A percentile compares a stretch with the other conserved stretches of the same genome.
phyloP scores from a whole-genome alignment of 2,888 invertebrate genomes.

The Apamea epomidion region DNA sequence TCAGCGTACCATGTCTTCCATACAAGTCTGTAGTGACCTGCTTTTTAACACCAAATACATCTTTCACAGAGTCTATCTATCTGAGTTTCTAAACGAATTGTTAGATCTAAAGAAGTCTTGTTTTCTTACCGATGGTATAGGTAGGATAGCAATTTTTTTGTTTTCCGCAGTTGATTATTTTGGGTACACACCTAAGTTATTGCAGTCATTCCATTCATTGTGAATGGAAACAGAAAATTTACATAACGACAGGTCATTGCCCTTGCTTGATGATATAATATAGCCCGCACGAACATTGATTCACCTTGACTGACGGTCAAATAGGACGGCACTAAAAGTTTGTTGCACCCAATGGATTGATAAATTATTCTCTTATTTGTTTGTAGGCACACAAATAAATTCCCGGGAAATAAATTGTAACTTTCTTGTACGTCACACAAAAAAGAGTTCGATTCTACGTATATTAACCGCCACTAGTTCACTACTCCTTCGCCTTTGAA shows the following conservation, averaged over 20 bases:
- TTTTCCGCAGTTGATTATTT: not conserved
- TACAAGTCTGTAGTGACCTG: not conserved
- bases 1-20: not conserved
- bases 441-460: not conserved
- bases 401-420: not conserved
- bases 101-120: not conserved
- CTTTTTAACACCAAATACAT: not conserved
- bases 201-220: not conserved
- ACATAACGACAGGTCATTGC: not conserved
- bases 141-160: not conserved
- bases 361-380: constrained; percentile 3
- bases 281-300: constrained; percentile 7
- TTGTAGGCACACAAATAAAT: constrained; percentile 3
- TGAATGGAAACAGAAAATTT: not conserved
- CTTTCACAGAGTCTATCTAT: not conserved
- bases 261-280: constrained; percentile 16
- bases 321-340: constrained; percentile 23
- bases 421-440: not conserved
- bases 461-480: not conserved
- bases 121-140: constrained; percentile 6
- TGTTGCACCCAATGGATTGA: constrained; percentile 15
- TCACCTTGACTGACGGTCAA: constrained; percentile 28
- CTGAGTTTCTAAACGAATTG: not conserved
- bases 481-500: not conserved
- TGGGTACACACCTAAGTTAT: not conserved